Percentiles rank a stretch among this genome's conserved stretches.
Conservation (phyloP, 2,888 invertebrate genomes). For the Drosophila mimica region DNA sequence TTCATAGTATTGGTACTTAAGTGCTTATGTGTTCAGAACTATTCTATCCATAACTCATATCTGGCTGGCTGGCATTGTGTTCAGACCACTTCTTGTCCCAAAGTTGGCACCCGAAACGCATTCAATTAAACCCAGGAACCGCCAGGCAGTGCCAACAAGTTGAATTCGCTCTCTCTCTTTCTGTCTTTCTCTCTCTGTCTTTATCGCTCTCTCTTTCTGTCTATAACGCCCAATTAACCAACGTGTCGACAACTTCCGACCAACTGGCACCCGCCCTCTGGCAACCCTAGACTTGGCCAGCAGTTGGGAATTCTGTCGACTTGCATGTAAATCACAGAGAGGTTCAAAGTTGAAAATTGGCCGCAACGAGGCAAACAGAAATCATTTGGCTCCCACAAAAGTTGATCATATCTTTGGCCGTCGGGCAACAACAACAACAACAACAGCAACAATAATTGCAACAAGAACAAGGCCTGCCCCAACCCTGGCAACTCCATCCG, state of each 20-base stretch:
- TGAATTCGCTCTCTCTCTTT: conserved; percentile 5
- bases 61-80: not conserved
- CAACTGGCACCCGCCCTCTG: conserved; percentile 5
- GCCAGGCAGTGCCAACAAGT: conserved; percentile 44
- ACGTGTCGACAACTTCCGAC: conserved; percentile 66
- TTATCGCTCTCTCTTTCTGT: conserved; percentile 4
- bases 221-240: conserved; percentile 67
- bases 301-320: conserved; percentile 23
- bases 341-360: conserved; percentile 75
- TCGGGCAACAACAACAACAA: conserved; percentile 6
- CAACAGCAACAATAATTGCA: conserved; percentile 1
- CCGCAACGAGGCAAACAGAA: conserved; percentile 56
- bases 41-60: conserved; percentile 14
- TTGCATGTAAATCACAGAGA: conserved; percentile 71
- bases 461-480: not conserved
- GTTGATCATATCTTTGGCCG: conserved; percentile 66
- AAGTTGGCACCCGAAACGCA: conserved; percentile 22
- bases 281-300: not conserved
- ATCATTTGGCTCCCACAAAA: conserved; percentile 63
- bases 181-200: conserved; percentile 7
- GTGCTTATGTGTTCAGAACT: not conserved
- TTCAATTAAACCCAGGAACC: conserved; percentile 43
- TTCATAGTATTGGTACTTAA: not conserved
- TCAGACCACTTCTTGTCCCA: conserved; percentile 3
- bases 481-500: not conserved